phyloP scores from a whole-genome alignment of 2,888 invertebrate species.

The Conops quadrifasciatus region DNA sequence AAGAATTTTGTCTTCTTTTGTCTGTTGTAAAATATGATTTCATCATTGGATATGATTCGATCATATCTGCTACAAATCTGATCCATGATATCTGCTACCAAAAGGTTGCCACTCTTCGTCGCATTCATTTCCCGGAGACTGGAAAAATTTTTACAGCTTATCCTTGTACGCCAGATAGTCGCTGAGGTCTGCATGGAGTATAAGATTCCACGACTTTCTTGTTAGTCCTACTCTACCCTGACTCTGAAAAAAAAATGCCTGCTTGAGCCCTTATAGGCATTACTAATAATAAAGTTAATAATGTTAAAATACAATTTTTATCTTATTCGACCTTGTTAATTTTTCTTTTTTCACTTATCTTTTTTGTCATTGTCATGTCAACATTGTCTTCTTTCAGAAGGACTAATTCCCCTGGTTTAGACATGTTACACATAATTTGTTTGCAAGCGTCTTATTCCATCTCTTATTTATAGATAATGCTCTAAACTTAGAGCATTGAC shows the following conservation, averaged over 20 bases:
- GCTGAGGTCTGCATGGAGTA: not conserved
- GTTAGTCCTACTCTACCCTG: conserved; percentile 1
- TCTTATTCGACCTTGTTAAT: too few species aligned
- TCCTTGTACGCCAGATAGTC: too few species aligned
- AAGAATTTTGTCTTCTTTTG: not conserved
- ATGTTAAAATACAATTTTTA: too few species aligned
- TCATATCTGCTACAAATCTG: too few species aligned
- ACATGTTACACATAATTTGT: not conserved
- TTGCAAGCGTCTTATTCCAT: not conserved
- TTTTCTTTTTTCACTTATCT: too few species aligned
- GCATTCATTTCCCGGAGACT: too few species aligned
- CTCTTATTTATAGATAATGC: not conserved
- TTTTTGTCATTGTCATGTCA: too few species aligned
- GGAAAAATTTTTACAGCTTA: too few species aligned
- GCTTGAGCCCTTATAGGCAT: not conserved
- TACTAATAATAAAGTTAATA: too few species aligned
- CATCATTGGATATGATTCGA: not conserved
- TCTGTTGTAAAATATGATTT: not conserved
- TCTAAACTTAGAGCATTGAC: not conserved
- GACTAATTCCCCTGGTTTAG: not conserved
- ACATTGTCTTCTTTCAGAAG: too few species aligned
- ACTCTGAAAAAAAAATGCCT: conserved; percentile 3
- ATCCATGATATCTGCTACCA: too few species aligned
- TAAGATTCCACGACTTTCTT: not conserved
- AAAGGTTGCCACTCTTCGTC: too few species aligned